Evolutionary conservation across 2,888 invertebrate species (phyloP).

Genomic region (Trachelus stipa): DNA sequence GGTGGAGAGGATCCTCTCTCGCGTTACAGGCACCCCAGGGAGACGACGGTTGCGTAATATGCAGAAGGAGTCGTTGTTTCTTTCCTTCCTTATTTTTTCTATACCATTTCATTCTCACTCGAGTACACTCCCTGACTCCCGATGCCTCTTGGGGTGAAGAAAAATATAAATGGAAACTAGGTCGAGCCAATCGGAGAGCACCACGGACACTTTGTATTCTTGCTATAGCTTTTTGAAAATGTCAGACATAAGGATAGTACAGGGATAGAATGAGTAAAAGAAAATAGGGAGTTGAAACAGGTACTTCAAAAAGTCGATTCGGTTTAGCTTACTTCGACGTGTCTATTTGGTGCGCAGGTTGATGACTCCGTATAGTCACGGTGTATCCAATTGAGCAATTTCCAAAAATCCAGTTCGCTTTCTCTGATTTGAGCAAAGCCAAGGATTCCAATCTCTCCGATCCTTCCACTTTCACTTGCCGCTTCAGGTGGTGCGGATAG

Average conservation of each 20-base stretch:
- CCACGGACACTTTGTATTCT: neutral
- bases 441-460: neutral
- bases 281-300: neutral
- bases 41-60: neutral
- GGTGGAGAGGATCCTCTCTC: slow-evolving; percentile 16
- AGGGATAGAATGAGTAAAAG: neutral
- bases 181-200: neutral
- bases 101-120: neutral
- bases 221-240: neutral
- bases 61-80: neutral
- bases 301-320: neutral
- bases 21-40: neutral
- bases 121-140: neutral
- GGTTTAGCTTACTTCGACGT: neutral
- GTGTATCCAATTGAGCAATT: no score
- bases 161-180: neutral
- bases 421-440: neutral
- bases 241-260: neutral
- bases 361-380: no score
- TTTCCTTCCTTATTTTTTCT: neutral
- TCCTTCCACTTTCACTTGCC: neutral
- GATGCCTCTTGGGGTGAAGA: neutral
- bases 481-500: neutral
- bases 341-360: neutral
- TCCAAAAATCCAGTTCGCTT: neutral